Percentiles rank a stretch among this genome's conserved stretches.
These are phyloP conservation scores for Rhagophthalmus giganteus DNA, from an alignment of 2,888 invertebrate genomes.

Conservation along the genomic window DNA sequence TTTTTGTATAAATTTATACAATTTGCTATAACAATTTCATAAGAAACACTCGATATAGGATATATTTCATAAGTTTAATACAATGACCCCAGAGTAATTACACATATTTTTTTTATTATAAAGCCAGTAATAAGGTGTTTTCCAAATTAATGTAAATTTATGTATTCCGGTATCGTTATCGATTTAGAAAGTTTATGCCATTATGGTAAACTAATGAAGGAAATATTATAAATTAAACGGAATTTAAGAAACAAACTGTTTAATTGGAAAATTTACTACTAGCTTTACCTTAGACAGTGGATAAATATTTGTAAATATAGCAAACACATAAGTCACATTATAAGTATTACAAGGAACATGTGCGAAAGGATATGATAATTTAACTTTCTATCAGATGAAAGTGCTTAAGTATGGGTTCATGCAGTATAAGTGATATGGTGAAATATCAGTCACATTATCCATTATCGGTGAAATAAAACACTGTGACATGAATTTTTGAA, in stretches of 20 bases:
- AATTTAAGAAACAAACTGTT: too few species aligned
- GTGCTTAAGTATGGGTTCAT: conserved; percentile 6
- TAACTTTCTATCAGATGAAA: conserved; percentile 2
- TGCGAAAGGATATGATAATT: neutral
- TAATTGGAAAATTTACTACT: conserved; percentile 4
- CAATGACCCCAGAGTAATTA: conserved; percentile 19
- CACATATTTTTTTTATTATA: conserved; percentile 13
- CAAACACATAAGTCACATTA: conserved; percentile 39
- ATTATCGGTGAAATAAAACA: neutral
- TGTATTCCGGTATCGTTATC: too few species aligned
- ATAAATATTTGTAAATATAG: conserved; percentile 25
- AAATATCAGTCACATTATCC: conserved; percentile 20
- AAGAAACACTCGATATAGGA: conserved; percentile 24
- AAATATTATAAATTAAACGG: too few species aligned
- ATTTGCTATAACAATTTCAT: conserved; percentile 23
- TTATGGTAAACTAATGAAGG: too few species aligned
- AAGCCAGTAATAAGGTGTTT: conserved; percentile 10
- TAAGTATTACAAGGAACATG: neutral
- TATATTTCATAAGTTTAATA: conserved; percentile 20
- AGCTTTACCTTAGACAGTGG: conserved; percentile 11
- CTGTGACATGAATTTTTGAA: too few species aligned
- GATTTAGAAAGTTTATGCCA: too few species aligned
- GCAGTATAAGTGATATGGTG: conserved; percentile 20
- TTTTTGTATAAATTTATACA: conserved; percentile 16
- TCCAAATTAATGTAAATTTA: too few species aligned